Evolutionary conservation across 2,113 vertebrate genomes (phyloP).

Genomic region (Furnarius figulus): DNA sequence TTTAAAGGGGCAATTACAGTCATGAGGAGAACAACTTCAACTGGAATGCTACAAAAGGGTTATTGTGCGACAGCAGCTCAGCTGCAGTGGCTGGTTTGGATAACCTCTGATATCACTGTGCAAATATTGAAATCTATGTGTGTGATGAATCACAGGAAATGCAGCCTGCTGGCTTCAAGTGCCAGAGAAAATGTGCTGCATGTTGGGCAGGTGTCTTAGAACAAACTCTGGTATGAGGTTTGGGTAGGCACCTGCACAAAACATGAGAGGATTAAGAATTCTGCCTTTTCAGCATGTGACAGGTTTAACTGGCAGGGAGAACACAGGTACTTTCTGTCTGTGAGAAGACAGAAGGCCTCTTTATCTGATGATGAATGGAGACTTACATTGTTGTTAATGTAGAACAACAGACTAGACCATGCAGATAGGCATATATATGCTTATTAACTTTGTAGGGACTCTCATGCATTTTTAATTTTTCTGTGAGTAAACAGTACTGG

Average conservation of each 20-base stretch:
- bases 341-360: not conserved
- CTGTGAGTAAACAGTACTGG: not conserved
- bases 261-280: not conserved
- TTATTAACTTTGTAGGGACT: not conserved
- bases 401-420: not conserved
- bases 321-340: accelerated
- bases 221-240: not conserved
- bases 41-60: not conserved
- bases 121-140: not conserved
- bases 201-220: not conserved
- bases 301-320: not conserved
- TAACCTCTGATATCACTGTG: not conserved
- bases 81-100: not conserved
- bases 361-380: not conserved
- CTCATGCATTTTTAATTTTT: not conserved
- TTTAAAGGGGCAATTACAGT: not conserved
- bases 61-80: not conserved
- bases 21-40: not conserved
- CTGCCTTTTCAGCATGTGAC: not conserved
- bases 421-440: too few relatives aligned
- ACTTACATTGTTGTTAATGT: accelerated
- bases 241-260: too few relatives aligned
- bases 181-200: accelerated
- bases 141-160: not conserved
- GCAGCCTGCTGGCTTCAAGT: not conserved